Evolutionary conservation across 1,140 invertebrate genomes (phyloP).

Genomic region (Trachymyrmex septentrionalis): DNA sequence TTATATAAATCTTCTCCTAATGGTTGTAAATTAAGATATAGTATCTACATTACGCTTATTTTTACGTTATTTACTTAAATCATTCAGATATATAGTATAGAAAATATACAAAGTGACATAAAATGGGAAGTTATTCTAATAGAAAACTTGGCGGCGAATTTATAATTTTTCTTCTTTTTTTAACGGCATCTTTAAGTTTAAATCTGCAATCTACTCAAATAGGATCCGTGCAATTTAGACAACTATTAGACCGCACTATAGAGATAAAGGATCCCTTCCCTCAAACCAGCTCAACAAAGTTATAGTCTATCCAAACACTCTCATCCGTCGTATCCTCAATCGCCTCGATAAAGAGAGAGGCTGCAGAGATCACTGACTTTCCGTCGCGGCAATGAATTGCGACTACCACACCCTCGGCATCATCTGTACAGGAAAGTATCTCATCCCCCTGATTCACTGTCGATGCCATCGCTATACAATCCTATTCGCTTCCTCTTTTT

Average conservation of each 20-base stretch:
- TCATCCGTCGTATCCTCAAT: conserved; percentile 1
- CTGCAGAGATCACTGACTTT: conserved; percentile 36
- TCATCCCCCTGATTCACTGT: conserved; percentile 55
- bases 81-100: background rate
- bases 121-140: background rate
- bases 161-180: background rate
- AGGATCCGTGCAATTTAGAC: background rate
- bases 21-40: background rate
- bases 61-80: background rate
- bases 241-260: conserved; percentile 1
- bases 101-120: background rate
- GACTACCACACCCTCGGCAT: conserved; percentile 32
- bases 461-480: conserved; percentile 55
- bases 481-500: conserved; percentile 9
- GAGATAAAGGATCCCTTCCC: conserved; percentile 9
- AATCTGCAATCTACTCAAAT: background rate
- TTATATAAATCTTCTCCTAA: conserved; percentile 4
- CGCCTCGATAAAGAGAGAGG: conserved; percentile 49
- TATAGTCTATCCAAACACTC: conserved; percentile 24
- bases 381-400: conserved; percentile 42
- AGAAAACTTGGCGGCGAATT: background rate
- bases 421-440: conserved; percentile 58
- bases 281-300: conserved; percentile 7
- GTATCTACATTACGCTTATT: background rate
- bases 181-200: background rate